Base-by-base conservation (phyloP, 2,797 vertebrate species). In the Dermochelys coriacea region DNA sequence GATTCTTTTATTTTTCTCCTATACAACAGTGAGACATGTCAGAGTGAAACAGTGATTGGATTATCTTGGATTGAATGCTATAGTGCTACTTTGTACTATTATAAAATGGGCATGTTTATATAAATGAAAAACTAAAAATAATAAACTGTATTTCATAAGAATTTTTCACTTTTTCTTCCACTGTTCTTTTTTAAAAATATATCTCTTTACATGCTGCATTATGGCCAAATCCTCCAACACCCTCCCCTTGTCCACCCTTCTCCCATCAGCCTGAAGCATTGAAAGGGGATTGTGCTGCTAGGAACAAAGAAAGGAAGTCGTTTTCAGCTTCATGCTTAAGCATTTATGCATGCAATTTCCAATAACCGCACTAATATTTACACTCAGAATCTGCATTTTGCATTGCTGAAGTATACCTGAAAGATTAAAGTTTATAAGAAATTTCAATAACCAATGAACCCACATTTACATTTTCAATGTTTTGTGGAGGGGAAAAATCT, bases 11-110 rank as follows among this genome's bases (percentile, higher is more conserved):
- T 61, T 93, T 81, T 79, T 87, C 68, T 90, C 68, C 81, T 89
- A 31, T 77, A 74, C 61, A 93, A 94, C 89, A 89, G 41, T 84
- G 94, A 90, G 41, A 86, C 82, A 91, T 87, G 47, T 37, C 64
- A 96, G 61, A 89, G 45, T 0, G 9, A 91, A 96, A 84, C 4
- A 41, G 19, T 95, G 96, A 97, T 87, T 96, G 89, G 94, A 93
- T 97, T 95, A 94, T 91, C 91, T 84, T 83, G 95, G 82, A 84
- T 83, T 95, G 29, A 94, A 91, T 87, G 87, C 87, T 94, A 84
- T 75, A 93, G 86, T 92, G 90, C 37, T 87, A 88, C 59, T 95
- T 95, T 88, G 95, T 87, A 88, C 86, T 80, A 85, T 91, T 91
- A 81, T 78, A 89, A 91, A 96, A 84, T 51, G 77, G 78, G 79